These are phyloP conservation scores for Sylvia atricapilla DNA, from an alignment of 2,113 vertebrate genomes.

Conservation along the genomic window DNA sequence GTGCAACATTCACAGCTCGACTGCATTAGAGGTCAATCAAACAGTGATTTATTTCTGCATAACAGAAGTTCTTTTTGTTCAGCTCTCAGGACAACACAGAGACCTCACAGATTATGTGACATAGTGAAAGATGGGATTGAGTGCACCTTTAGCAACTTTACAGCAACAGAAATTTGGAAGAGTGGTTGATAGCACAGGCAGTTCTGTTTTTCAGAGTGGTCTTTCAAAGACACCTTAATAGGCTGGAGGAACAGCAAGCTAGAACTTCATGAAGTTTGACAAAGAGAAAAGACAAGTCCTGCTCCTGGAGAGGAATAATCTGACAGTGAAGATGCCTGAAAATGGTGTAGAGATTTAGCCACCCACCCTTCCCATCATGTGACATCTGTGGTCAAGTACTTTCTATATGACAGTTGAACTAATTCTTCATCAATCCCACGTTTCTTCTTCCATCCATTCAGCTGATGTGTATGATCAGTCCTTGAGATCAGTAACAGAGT, in stretches of 20 bases:
- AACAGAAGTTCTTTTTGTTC: conserved; percentile 14
- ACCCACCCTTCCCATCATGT: background rate
- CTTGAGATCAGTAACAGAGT: background rate
- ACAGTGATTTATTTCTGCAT: conserved; percentile 25
- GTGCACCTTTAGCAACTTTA: background rate
- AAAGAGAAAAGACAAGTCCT: background rate
- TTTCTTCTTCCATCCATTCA: background rate
- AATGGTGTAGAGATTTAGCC: background rate
- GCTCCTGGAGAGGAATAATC: background rate
- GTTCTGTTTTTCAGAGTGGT: background rate
- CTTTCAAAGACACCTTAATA: background rate
- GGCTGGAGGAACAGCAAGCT: background rate
- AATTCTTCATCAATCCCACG: background rate
- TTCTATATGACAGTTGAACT: background rate
- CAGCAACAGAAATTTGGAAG: background rate
- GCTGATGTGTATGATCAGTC: background rate
- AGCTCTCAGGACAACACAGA: conserved; percentile 33
- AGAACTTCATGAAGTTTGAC: background rate
- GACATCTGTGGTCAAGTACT: background rate
- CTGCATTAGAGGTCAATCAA: background rate
- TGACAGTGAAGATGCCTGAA: background rate
- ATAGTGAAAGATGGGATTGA: background rate
- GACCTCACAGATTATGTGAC: conserved; percentile 19
- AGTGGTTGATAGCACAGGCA: background rate
- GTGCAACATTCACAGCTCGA: background rate